Conservation (phyloP, 2,888 invertebrate genomes). For the Nephrocerus scutellatus region DNA sequence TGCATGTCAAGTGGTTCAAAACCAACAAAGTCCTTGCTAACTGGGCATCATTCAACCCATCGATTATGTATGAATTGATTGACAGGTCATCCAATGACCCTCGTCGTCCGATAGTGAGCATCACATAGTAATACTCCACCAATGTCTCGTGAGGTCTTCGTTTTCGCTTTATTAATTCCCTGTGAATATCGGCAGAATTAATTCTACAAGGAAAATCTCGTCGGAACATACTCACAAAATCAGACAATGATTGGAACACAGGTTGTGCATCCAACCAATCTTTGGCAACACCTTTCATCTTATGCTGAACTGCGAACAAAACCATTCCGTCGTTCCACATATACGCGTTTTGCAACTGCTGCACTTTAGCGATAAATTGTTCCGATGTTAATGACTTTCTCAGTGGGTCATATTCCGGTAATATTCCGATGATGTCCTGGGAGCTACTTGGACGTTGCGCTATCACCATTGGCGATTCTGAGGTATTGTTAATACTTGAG, state of each 20-base stretch:
- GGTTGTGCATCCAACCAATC: conserved; percentile 9
- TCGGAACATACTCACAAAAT: conserved; percentile 1
- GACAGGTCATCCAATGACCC: conserved; percentile 18
- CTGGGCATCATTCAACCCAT: conserved; percentile 17
- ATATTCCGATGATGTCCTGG: conserved; percentile 8
- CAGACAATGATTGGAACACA: conserved; percentile 7
- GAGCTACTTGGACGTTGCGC: neutral
- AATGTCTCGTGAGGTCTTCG: conserved; percentile 11
- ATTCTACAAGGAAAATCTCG: conserved; percentile 14
- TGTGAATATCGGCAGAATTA: conserved; percentile 13
- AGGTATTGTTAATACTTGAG: too few species aligned
- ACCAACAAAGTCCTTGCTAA: conserved; percentile 17
- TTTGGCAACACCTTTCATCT: conserved; percentile 8
- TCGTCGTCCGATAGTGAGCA: conserved; percentile 17
- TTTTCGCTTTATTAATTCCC: conserved; percentile 12
- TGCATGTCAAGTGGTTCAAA: conserved; percentile 11
- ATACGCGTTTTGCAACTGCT: conserved; percentile 5
- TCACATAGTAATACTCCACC: conserved; percentile 19
- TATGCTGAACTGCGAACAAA: conserved; percentile 7
- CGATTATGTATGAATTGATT: conserved; percentile 20
- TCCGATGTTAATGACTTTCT: conserved; percentile 5
- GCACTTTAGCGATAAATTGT: conserved; percentile 5
- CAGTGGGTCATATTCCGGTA: conserved; percentile 12
- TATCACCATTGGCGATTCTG: too few species aligned
- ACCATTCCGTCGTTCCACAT: conserved; percentile 8